These are phyloP conservation scores for Channa argus DNA, from an alignment of 2,113 vertebrate species.

Conservation along the genomic window DNA sequence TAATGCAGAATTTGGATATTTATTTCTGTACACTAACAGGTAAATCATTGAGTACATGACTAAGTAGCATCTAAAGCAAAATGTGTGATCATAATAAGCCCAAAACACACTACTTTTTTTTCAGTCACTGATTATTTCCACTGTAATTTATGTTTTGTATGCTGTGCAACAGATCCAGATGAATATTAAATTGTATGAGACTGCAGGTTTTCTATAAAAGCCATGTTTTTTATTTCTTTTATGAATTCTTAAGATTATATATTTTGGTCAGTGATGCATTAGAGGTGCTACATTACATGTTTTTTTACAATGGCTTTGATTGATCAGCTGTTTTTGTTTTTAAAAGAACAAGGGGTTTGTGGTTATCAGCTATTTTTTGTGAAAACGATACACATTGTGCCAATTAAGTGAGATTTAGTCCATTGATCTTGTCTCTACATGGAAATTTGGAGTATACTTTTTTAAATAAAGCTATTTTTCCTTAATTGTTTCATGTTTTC, in stretches of 20 bases:
- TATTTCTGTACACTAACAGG: too few species aligned
- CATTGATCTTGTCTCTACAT: not conserved
- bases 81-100: not conserved
- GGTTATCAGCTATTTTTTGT: too few species aligned
- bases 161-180: not conserved
- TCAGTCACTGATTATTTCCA: too few species aligned
- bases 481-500: not conserved
- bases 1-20: too few species aligned
- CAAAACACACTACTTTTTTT: not conserved
- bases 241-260: not conserved
- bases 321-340: not conserved
- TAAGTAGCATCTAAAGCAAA: not conserved
- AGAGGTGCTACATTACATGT: not conserved
- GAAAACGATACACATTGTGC: slow-evolving; percentile 1
- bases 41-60: too few species aligned
- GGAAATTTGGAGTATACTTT: not conserved
- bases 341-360: not conserved
- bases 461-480: slow-evolving; percentile 17
- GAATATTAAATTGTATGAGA: not conserved
- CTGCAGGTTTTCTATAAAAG: not conserved
- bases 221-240: not conserved
- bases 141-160: not conserved
- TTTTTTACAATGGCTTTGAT: not conserved
- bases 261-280: not conserved
- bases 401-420: not conserved